phyloP scores from a whole-genome alignment of 2,888 invertebrate genomes.

The Lochmaea capreae region DNA sequence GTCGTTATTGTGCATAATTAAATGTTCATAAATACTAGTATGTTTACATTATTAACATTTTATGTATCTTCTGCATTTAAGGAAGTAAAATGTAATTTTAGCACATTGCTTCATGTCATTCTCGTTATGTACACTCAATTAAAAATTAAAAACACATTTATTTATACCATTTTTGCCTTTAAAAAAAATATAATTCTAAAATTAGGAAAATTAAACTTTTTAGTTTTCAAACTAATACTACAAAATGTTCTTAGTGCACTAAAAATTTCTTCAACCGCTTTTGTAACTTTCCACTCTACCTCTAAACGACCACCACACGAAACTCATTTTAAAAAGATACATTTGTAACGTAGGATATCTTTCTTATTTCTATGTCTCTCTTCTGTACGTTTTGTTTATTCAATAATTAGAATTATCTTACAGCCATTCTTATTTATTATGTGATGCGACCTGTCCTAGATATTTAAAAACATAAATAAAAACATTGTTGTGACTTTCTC shows the following conservation, averaged over 20 bases:
- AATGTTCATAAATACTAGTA: background rate
- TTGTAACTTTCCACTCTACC: too few relatives aligned
- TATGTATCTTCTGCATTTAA: background rate
- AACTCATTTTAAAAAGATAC: too few relatives aligned
- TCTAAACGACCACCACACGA: too few relatives aligned
- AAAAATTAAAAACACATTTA: background rate
- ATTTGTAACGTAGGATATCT: too few relatives aligned
- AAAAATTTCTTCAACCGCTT: too few relatives aligned
- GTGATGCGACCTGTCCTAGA: too few relatives aligned
- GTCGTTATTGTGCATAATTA: conserved; percentile 6
- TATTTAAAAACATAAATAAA: too few relatives aligned
- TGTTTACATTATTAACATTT: background rate
- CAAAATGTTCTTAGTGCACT: background rate
- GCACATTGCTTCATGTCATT: background rate
- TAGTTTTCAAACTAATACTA: background rate
- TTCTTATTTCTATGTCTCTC: too few relatives aligned
- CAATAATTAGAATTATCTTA: too few relatives aligned
- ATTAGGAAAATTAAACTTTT: background rate
- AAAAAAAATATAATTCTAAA: background rate
- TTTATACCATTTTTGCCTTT: background rate
- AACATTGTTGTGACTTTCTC: too few relatives aligned
- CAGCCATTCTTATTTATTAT: too few relatives aligned
- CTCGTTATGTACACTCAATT: background rate
- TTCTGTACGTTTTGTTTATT: too few relatives aligned
- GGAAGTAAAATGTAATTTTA: conserved; percentile 1